A percentile compares a stretch with the other conserved stretches of the same genome.
Evolutionary conservation across 2,797 vertebrate genomes (phyloP).

Genomic region (Lepilemur septentrionalis): DNA sequence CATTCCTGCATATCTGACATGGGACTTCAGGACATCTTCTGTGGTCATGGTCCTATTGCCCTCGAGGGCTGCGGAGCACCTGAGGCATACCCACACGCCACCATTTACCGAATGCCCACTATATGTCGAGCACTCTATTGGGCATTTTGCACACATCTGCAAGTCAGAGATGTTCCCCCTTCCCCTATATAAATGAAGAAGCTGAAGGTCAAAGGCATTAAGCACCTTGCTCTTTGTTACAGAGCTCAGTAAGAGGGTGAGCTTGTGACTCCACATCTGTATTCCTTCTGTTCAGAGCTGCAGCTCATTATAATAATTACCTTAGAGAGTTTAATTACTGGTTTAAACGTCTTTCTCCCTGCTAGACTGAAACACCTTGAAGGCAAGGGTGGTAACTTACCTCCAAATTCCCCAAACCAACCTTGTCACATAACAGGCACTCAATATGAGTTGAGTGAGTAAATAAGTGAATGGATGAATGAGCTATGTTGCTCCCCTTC

Average conservation of each 20-base stretch:
- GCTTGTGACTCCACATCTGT: not conserved
- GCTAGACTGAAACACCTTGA: not conserved
- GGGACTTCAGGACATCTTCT: not conserved
- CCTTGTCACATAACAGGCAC: not conserved
- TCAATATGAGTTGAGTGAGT: not conserved
- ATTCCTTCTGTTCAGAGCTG: not conserved
- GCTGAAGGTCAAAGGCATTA: not conserved
- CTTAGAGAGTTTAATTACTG: not conserved
- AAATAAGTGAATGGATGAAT: not conserved
- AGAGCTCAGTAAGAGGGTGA: not conserved
- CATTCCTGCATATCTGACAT: not conserved
- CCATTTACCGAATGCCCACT: not conserved
- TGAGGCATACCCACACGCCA: not conserved
- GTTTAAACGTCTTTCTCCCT: not conserved
- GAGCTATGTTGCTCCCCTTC: not conserved
- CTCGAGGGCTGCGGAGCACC: not conserved
- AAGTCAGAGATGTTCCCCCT: not conserved
- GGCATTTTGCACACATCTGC: not conserved
- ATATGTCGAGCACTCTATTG: not conserved
- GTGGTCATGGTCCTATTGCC: not conserved
- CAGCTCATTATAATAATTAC: not conserved
- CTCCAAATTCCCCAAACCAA: conserved; percentile 10
- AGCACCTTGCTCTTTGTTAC: not conserved
- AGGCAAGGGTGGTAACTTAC: not conserved
- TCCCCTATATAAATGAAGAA: not conserved